These are phyloP conservation scores for Sebastes dallii DNA, from an alignment of 2,797 vertebrate genomes.

Conservation along the genomic window DNA sequence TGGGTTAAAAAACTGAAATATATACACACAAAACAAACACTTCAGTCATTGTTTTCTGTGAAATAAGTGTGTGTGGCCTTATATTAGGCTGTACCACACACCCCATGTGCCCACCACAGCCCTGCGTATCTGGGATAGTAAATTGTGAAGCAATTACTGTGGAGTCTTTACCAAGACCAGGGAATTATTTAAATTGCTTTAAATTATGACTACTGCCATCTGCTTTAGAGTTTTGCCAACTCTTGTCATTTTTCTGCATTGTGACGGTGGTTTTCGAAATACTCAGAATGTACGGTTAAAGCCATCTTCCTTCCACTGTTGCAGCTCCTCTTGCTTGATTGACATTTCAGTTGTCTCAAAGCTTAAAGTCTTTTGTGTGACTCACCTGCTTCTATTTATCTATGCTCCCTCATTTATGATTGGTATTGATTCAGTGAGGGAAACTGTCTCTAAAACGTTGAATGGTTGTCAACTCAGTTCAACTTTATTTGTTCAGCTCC, in stretches of 20 bases:
- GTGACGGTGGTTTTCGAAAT: neutral
- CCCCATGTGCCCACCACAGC: constrained; percentile 40
- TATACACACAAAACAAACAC: neutral
- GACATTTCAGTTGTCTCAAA: neutral
- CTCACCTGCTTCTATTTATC: constrained; percentile 25
- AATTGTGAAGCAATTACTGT: constrained; percentile 44
- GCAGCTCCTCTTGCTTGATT: neutral
- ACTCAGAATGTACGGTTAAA: neutral
- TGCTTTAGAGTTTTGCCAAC: neutral
- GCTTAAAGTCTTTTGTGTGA: neutral
- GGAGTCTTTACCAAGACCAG: constrained; percentile 13
- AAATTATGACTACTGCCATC: constrained; percentile 11
- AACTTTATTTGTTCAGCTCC: constrained; percentile 12
- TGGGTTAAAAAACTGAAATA: neutral
- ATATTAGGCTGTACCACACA: constrained; percentile 33
- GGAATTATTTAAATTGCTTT: constrained; percentile 15
- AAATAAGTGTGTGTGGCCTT: constrained; percentile 38
- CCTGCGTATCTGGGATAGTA: constrained; percentile 39
- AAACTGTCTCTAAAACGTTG: neutral
- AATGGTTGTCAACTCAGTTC: constrained; percentile 8
- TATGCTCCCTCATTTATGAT: neutral
- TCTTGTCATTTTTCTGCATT: neutral
- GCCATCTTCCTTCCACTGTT: neutral
- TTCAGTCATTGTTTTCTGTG: neutral
- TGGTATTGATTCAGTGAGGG: neutral